Conservation (phyloP, 1,140 invertebrate species). For the Pararge aegeria region DNA sequence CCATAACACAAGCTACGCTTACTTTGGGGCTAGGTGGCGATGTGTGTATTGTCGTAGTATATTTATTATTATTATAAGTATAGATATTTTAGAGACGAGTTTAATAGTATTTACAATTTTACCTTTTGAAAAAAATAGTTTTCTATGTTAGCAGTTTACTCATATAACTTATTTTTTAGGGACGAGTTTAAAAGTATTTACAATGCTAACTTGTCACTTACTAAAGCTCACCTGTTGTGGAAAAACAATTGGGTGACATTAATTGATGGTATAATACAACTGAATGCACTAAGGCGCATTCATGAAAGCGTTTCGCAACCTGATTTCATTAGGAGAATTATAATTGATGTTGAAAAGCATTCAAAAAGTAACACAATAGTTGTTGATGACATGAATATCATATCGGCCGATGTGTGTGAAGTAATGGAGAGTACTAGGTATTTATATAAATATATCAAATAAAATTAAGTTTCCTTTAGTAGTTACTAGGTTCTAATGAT, state of each 20-base stretch:
- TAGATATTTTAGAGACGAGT: no score
- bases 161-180: conserved; percentile 26
- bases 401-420: conserved; percentile 17
- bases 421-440: conserved; percentile 24
- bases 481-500: no score
- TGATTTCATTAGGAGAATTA: conserved; percentile 33
- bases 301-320: conserved; percentile 32
- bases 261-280: conserved; percentile 42
- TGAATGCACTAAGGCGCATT: conserved; percentile 28
- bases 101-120: no score
- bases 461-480: no score
- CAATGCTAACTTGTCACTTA: conserved; percentile 32
- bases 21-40: no score
- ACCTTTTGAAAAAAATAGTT: no score
- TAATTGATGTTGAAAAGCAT: conserved; percentile 33
- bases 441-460: no score
- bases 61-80: no score
- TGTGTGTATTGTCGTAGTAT: no score
- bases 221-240: conserved; percentile 39
- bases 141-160: not conserved
- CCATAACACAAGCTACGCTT: no score
- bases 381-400: conserved; percentile 1
- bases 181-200: conserved; percentile 42
- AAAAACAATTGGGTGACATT: conserved; percentile 46
- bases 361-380: no score